Percentiles rank a stretch among this genome's conserved stretches.
Conservation (phyloP, 2,113 vertebrate species). For the Murina feae region DNA sequence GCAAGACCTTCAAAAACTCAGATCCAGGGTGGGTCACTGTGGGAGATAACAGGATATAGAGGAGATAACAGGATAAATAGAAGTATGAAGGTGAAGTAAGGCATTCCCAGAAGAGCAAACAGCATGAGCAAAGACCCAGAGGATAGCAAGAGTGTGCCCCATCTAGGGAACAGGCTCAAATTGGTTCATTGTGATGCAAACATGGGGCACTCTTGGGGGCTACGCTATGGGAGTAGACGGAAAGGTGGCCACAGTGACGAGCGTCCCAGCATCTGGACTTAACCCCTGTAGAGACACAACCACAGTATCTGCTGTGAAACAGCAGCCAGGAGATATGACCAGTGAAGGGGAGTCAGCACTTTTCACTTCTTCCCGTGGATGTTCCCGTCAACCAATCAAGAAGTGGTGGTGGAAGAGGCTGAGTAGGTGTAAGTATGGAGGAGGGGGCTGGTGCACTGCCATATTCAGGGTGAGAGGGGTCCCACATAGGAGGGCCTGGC, state of each 20-base stretch:
- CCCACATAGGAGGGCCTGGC: neutral
- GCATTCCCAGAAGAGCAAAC: neutral
- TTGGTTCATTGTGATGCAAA: neutral
- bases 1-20: neutral
- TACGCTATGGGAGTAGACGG: neutral
- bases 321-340: neutral
- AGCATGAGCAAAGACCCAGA: neutral
- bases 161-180: neutral
- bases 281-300: neutral
- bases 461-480: accelerated
- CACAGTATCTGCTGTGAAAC: neutral
- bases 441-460: neutral
- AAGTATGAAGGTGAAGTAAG: neutral
- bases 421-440: accelerated
- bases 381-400: neutral
- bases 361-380: neutral
- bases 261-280: neutral
- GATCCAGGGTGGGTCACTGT: neutral
- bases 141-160: neutral
- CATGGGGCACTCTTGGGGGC: neutral
- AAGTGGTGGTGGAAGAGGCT: neutral
- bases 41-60: neutral
- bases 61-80: neutral
- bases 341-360: neutral
- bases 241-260: neutral